Conservation (phyloP, 2,888 invertebrate species). For the Zygogramma bicolorata region DNA sequence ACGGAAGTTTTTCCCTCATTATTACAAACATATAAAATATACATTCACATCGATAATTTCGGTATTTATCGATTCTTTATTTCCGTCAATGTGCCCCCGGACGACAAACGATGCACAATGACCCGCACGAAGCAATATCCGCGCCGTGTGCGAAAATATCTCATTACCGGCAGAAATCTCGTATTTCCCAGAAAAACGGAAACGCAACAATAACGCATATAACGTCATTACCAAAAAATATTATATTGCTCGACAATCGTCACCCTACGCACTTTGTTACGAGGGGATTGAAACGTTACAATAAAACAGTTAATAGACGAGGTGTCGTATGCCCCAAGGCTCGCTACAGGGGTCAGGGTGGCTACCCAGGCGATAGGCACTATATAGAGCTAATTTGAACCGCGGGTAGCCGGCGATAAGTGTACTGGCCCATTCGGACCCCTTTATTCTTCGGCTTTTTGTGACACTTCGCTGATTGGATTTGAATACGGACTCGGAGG, state of each 20-base stretch:
- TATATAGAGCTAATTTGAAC: constrained; percentile 65
- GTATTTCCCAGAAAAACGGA: constrained; percentile 57
- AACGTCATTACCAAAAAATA: constrained; percentile 63
- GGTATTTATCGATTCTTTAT: constrained; percentile 39
- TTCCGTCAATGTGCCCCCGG: constrained; percentile 45
- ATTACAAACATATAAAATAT: background rate
- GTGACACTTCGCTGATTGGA: constrained; percentile 64
- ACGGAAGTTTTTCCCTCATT: background rate
- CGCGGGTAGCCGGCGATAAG: constrained; percentile 66
- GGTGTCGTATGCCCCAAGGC: constrained; percentile 66
- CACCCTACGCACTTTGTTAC: constrained; percentile 53
- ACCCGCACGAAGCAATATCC: constrained; percentile 44
- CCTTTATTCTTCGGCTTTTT: constrained; percentile 57
- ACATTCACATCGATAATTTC: constrained; percentile 12
- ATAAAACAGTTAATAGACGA: constrained; percentile 69
- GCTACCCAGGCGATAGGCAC: constrained; percentile 63
- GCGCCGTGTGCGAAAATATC: constrained; percentile 57
- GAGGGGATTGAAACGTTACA: constrained; percentile 66
- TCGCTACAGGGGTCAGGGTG: constrained; percentile 61
- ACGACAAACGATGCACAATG: constrained; percentile 22
- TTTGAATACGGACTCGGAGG: constrained; percentile 62
- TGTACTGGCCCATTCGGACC: constrained; percentile 59
- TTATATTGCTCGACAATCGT: constrained; percentile 53
- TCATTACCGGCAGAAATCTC: constrained; percentile 57
- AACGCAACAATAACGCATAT: constrained; percentile 58